Base-by-base conservation (phyloP, 2,113 vertebrate genomes). In the Chaetura pelagica region DNA sequence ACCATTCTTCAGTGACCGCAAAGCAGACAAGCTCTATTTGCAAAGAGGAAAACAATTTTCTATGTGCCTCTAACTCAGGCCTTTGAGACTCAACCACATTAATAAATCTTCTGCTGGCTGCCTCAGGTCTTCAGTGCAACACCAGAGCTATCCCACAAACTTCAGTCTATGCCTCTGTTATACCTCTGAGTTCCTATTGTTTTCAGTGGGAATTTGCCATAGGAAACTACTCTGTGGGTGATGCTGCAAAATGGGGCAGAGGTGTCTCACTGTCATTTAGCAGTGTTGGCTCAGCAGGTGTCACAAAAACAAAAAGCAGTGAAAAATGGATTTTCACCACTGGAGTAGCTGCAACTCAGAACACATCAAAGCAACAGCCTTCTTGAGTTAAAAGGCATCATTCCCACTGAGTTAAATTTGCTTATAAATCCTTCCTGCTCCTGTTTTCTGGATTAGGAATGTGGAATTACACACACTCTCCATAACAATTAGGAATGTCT, bases 271-370 rank as follows among this genome's bases (percentile, higher is more conserved):
- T 66, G 40, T 51, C 61, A 34, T 80, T 89, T 30, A 80, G 38
- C 2, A 0, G 4, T 14, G 51, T 62, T 89, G 84, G 55, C 59
- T 96, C 78, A 85, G 81, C 19, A 67, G 67, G 67, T 93, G 49
- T 86, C 85, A 71, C 30, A 19, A 67, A 80, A 87, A 55, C 55
- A 57, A 63, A 85, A 75, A 91, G 55, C 64, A 86, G 55, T 78
- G 91, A 85, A 86, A 89, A 95, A 84, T 44, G 64, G 74, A 77
- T 92, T 78, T 95, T 91, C 63, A 82, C 58, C 51, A 83, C 54
- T 63, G 52, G 81, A 91, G 78, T 46, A 94, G 42, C 71, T 86
- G 63, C 80, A 73, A 90, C 64, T 84, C 73, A 78, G 52, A 92
- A 86, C 0, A 4, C 64, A 89, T 57, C 72, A 84, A 78, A 95